A percentile compares a stretch with the other conserved stretches of the same genome.
Evolutionary conservation across 1,140 invertebrate species (phyloP).

Genomic region (Popillia japonica): DNA sequence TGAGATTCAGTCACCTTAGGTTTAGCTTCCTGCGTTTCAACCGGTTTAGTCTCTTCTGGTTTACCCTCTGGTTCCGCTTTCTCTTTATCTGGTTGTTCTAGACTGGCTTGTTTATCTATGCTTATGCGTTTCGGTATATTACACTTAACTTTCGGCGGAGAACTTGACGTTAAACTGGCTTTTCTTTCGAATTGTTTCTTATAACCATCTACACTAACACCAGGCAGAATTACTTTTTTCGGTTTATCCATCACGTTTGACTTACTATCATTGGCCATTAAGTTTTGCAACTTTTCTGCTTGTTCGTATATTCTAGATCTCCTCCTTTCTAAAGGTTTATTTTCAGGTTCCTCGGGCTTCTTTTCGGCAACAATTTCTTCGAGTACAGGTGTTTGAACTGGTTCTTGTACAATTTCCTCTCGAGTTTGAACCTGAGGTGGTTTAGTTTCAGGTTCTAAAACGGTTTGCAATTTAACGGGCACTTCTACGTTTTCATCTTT

Average conservation of each 20-base stretch:
- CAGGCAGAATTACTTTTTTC: constrained; percentile 82
- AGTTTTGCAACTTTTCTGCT: constrained; percentile 75
- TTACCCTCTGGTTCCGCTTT: constrained; percentile 53
- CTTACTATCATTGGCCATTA: constrained; percentile 59
- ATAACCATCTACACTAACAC: constrained; percentile 82
- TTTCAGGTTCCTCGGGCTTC: constrained; percentile 51
- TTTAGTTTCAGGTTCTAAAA: constrained; percentile 46
- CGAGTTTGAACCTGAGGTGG: constrained; percentile 47
- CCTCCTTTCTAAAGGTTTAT: constrained; percentile 64
- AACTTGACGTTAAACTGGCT: constrained; percentile 69
- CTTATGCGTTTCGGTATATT: constrained; percentile 36
- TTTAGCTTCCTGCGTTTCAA: constrained; percentile 46
- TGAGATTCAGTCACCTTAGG: constrained; percentile 44
- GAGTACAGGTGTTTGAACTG: not conserved
- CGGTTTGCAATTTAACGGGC: not conserved
- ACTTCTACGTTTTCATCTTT: constrained; percentile 56
- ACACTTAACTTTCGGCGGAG: constrained; percentile 56
- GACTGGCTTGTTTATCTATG: constrained; percentile 36
- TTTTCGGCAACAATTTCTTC: constrained; percentile 44
- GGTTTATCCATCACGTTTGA: constrained; percentile 68
- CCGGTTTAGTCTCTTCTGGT: constrained; percentile 42
- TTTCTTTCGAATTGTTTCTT: constrained; percentile 84
- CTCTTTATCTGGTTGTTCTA: constrained; percentile 41
- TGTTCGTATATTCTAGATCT: constrained; percentile 76
- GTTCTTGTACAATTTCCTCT: constrained; percentile 41